Conservation (phyloP, 2,113 vertebrate genomes). For the Phalacrocorax pelagicus region DNA sequence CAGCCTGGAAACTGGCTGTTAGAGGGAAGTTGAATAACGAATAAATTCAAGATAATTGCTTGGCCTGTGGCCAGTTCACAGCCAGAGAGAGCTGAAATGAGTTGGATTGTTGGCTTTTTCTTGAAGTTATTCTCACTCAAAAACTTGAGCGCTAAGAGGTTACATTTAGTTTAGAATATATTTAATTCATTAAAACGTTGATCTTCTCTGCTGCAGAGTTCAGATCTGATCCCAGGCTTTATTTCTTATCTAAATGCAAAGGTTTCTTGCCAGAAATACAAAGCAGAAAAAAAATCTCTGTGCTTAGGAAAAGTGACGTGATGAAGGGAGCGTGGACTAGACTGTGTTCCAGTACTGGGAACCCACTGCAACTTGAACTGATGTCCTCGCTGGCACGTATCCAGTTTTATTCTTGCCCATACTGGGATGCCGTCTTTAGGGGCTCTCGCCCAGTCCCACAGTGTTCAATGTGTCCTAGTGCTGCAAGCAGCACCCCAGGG, state of each 20-base stretch:
- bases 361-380: not conserved
- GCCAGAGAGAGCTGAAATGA: constrained; percentile 29
- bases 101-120: constrained; percentile 47
- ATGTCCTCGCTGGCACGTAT: rapidly evolving
- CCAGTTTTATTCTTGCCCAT: not conserved
- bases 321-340: not conserved
- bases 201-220: constrained; percentile 25
- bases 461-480: rapidly evolving
- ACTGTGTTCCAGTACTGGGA: not conserved
- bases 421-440: not conserved
- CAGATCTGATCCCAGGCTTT: constrained; percentile 39
- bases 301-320: not conserved
- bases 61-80: constrained; percentile 52
- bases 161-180: constrained; percentile 53
- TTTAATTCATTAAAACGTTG: constrained; percentile 55
- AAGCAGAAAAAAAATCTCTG: not conserved
- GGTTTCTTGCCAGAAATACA: constrained; percentile 3
- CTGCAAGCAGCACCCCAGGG: rapidly evolving
- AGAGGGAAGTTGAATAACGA: constrained; percentile 13
- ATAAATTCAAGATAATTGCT: constrained; percentile 62
- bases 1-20: constrained; percentile 29
- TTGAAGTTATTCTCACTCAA: constrained; percentile 35
- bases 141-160: constrained; percentile 31
- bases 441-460: rapidly evolving
- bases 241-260: constrained; percentile 46